Evolutionary conservation across 1,140 invertebrate genomes (phyloP).

Genomic region (Sinella curviseta): DNA sequence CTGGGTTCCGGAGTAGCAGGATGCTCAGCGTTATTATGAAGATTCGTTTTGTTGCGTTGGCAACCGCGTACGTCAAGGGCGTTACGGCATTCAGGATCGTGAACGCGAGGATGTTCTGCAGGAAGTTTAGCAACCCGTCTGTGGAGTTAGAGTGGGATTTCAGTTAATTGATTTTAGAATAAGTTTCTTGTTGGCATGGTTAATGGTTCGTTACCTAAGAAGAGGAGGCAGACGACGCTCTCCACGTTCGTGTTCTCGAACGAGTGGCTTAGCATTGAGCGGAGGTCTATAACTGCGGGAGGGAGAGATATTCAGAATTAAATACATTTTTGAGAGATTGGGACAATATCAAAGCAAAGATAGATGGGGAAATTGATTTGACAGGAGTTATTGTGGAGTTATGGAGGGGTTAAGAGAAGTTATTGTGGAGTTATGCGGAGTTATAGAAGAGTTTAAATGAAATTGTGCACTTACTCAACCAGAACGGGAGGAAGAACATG

Average conservation of each 20-base stretch:
- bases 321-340: too few relatives aligned
- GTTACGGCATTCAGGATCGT: conserved; percentile 85
- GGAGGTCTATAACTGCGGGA: not conserved
- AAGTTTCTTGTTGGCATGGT: too few relatives aligned
- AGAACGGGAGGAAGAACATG: conserved; percentile 83
- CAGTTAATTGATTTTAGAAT: too few relatives aligned
- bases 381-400: conserved; percentile 68
- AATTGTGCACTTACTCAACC: conserved; percentile 59
- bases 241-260: conserved; percentile 26
- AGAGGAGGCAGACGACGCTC: conserved; percentile 61
- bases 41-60: conserved; percentile 92
- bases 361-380: too few relatives aligned
- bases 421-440: too few relatives aligned
- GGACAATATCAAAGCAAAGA: too few relatives aligned
- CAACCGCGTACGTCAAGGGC: conserved; percentile 91
- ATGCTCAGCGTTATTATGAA: conserved; percentile 88
- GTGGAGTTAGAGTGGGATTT: too few relatives aligned
- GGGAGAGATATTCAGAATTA: too few relatives aligned
- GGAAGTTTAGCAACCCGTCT: conserved; percentile 87
- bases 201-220: too few relatives aligned
- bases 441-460: not conserved
- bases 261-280: not conserved
- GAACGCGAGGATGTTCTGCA: conserved; percentile 94
- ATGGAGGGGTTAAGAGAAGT: too few relatives aligned
- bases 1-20: conserved; percentile 86